Base-by-base conservation (phyloP, 2,888 invertebrate species). In the Platycheirus albimanus region DNA sequence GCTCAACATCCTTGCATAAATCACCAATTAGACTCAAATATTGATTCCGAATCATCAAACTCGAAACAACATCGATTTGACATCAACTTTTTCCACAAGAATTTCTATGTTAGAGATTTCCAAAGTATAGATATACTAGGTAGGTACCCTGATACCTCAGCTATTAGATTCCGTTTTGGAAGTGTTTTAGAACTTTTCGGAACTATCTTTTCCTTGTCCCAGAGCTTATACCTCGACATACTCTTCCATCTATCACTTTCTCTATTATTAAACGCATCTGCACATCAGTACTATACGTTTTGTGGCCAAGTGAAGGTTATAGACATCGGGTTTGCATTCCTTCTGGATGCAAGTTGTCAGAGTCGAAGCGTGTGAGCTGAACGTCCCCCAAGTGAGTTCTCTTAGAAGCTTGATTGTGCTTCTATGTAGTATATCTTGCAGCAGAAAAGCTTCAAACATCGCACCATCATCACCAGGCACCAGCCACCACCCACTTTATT, bases 261-360 rank as follows among this genome's bases (percentile, higher is more conserved):
- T 80, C 56, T 70, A 80, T 75, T 75, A 80, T 80, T 75, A 75
- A 80, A 75, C 80, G 75, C 80, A 80, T 80, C 75, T 75, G 75
- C 69, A 80, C 80, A 70, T 80, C 69, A 63, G 75, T 80, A 41
- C 58, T 69, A 74, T 69, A 72, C 69, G n/a, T n/a, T n/a, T 69
- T 80, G 54, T 36, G 79, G 67, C 67, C 66, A 74, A 79, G 52
- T 74, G 64, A 74, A n/a, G 56, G 75, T 80, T 75, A 80, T 75
- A 64, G 75, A 70, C 58, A 20, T 58, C 30, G 64, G 56, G 38
- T 64, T 58, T 58, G 49, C 19, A 45, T 49, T 80, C 24, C 69
- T 38, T 20, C 45, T 17, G 24, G 11, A 75, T 56, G 45, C 20
- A 63, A 63, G 63, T 64, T 70, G 63, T 61, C 54, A 41, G 49